These are phyloP conservation scores for Achatina immaculata DNA, from an alignment of 1,140 invertebrate genomes.

Conservation along the genomic window DNA sequence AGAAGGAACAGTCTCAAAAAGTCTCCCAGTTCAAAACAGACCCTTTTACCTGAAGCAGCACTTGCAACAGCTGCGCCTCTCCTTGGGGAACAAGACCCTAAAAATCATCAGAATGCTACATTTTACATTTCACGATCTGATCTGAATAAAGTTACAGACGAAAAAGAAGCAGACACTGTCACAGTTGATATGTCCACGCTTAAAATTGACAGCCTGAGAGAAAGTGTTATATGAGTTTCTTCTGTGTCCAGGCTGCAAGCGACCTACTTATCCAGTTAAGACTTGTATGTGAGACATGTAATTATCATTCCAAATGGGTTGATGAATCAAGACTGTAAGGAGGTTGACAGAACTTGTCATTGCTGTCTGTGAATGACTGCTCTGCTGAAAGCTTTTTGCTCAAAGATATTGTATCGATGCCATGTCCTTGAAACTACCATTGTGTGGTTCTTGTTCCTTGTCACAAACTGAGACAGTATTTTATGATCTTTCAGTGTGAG, in stretches of 20 bases:
- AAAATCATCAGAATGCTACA: neutral
- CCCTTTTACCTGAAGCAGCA: neutral
- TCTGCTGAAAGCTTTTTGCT: no score
- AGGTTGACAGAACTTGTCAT: no score
- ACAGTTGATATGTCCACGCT: neutral
- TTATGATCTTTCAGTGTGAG: no score
- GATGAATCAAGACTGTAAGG: no score
- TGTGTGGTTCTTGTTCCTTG: no score
- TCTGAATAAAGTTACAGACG: neutral
- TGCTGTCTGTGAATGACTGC: no score
- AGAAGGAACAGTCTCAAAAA: conserved; percentile 32
- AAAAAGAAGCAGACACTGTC: neutral
- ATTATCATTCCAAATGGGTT: neutral
- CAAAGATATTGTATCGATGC: no score
- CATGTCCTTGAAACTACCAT: no score
- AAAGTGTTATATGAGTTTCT: conserved; percentile 9
- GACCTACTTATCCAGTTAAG: neutral
- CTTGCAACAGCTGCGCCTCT: neutral
- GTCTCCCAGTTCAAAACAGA: neutral
- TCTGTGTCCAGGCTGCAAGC: neutral
- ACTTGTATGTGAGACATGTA: neutral
- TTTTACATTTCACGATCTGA: neutral
- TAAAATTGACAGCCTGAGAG: neutral
- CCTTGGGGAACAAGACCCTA: neutral
- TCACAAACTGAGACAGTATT: no score